These are phyloP conservation scores for Pseudomyrmex flavicornis DNA, from an alignment of 1,140 invertebrate species.

Conservation along the genomic window DNA sequence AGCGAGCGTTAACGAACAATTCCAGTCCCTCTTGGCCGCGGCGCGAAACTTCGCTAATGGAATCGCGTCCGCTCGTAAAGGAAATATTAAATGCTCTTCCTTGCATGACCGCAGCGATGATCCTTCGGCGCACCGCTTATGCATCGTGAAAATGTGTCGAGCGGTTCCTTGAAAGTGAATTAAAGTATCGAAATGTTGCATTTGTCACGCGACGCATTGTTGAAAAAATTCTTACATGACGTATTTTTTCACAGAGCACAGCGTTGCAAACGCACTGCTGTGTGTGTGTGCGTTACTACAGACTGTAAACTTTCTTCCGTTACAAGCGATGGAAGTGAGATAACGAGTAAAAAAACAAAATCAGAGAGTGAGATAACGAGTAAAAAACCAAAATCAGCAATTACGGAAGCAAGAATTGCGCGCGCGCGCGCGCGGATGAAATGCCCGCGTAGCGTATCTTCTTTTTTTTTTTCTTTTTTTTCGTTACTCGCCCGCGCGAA, in stretches of 20 bases:
- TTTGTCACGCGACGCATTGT: too few relatives aligned
- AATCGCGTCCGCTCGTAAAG: constrained; percentile 75
- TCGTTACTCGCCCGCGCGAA: constrained; percentile 18
- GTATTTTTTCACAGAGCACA: not conserved
- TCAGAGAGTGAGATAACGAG: constrained; percentile 40
- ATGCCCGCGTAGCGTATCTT: not conserved
- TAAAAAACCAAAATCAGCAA: constrained; percentile 34
- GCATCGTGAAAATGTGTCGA: not conserved
- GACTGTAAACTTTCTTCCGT: constrained; percentile 29
- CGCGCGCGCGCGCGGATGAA: not conserved
- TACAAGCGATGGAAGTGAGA: constrained; percentile 37
- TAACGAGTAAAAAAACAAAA: constrained; percentile 34
- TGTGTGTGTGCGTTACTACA: constrained; percentile 2
- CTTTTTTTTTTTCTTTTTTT: constrained; percentile 2
- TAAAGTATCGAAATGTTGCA: too few relatives aligned
- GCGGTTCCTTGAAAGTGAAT: not conserved
- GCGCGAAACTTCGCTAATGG: constrained; percentile 77
- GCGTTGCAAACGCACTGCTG: constrained; percentile 10
- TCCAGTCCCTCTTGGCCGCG: constrained; percentile 68
- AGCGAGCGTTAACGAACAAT: constrained; percentile 72
- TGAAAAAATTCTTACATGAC: not conserved
- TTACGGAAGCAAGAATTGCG: constrained; percentile 47
- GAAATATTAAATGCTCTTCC: constrained; percentile 76
- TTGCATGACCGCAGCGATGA: constrained; percentile 22
- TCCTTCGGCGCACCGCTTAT: constrained; percentile 28